These are phyloP conservation scores for Rhinogobius similis DNA, from an alignment of 2,113 vertebrate genomes.

Conservation along the genomic window DNA sequence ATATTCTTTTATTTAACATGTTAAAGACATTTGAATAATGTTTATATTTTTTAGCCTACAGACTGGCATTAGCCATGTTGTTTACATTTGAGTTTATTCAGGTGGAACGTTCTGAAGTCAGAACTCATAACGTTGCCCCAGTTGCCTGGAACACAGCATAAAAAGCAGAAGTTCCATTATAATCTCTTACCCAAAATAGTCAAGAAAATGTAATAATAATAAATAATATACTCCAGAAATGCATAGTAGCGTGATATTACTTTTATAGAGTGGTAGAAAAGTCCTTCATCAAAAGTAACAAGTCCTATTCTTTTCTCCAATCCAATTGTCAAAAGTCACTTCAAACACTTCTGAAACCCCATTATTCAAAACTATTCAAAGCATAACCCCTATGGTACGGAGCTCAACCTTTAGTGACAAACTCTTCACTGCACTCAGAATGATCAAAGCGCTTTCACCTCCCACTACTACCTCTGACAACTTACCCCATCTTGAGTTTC, in stretches of 20 bases:
- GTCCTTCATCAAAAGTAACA: conserved; percentile 14
- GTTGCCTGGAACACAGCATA: too few species aligned
- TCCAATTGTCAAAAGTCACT: conserved; percentile 17
- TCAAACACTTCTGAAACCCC: conserved; percentile 32
- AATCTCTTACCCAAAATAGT: too few species aligned
- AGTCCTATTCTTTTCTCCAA: conserved; percentile 1
- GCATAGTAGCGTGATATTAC: neutral
- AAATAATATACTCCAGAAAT: too few species aligned
- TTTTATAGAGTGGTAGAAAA: neutral
- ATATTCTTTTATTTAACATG: too few species aligned
- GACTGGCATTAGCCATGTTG: too few species aligned
- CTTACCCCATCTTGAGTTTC: conserved; percentile 61
- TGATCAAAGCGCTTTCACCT: conserved; percentile 34
- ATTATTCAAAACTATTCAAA: conserved; percentile 20
- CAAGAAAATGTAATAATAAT: too few species aligned
- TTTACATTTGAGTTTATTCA: too few species aligned
- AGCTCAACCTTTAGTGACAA: conserved; percentile 29
- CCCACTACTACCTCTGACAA: conserved; percentile 18
- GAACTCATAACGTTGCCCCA: too few species aligned
- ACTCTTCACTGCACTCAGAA: conserved; percentile 27
- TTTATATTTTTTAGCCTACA: too few species aligned
- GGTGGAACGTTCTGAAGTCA: too few species aligned
- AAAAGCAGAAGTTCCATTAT: too few species aligned
- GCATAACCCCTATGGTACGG: conserved; percentile 1
- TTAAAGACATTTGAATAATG: too few species aligned